Evolutionary conservation across 30 jellyfish, hydroid and myxozoan genomes (phyloP).

Genomic region (Sanderia malayensis): DNA sequence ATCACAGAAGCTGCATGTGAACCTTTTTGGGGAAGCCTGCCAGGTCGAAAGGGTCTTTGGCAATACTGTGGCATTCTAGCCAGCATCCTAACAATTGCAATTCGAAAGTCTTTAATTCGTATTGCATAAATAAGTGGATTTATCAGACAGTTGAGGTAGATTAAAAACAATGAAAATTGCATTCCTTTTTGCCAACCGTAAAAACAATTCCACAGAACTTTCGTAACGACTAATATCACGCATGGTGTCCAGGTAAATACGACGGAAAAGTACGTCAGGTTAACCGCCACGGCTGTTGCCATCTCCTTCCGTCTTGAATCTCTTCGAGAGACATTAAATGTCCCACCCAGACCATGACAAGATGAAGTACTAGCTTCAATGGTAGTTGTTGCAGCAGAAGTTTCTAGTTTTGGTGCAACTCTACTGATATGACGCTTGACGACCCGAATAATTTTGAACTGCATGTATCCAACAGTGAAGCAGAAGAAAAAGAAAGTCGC

Average conservation of each 20-base stretch:
- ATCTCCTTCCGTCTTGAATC: slow-evolving; percentile 12
- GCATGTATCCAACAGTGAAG: slow-evolving; percentile 43
- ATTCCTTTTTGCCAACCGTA: neutral
- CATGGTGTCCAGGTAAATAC: slow-evolving; percentile 55
- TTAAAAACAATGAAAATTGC: slow-evolving; percentile 2
- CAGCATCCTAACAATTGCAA: neutral
- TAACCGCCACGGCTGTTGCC: slow-evolving; percentile 36
- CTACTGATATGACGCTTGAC: slow-evolving; percentile 32
- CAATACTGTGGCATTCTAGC: neutral
- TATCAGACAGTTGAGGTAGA: slow-evolving; percentile 7
- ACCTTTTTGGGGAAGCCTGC: too few species aligned
- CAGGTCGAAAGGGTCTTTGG: too few species aligned
- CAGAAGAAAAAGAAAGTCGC: slow-evolving; percentile 11
- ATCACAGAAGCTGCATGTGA: too few species aligned
- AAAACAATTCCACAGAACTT: slow-evolving; percentile 1
- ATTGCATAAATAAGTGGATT: slow-evolving; percentile 14
- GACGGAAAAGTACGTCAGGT: slow-evolving; percentile 24
- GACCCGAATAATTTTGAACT: slow-evolving; percentile 19
- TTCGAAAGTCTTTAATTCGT: slow-evolving; percentile 8
- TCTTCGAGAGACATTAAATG: neutral
- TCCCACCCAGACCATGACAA: neutral
- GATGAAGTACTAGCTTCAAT: neutral
- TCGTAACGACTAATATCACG: neutral
- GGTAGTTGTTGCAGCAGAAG: slow-evolving; percentile 9
- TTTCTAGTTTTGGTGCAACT: neutral